Evolutionary conservation across 2,797 vertebrate species (phyloP).

Genomic region (Bryconaethiops microstoma): DNA sequence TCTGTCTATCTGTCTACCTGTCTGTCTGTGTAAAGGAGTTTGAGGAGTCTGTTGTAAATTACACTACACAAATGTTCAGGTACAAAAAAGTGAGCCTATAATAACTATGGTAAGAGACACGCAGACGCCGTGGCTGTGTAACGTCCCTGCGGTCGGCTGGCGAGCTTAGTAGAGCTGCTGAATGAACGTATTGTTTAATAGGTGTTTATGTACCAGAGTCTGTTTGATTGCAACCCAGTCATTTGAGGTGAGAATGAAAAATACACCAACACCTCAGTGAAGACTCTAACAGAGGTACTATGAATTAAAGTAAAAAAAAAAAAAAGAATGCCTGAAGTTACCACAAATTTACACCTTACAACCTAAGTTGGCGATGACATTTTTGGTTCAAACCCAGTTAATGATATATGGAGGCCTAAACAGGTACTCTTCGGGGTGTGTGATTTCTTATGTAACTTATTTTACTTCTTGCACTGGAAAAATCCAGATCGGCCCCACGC

Average conservation of each 20-base stretch:
- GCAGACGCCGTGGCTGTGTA: neutral
- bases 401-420: neutral
- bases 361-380: neutral
- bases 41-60: neutral
- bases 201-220: neutral
- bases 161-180: neutral
- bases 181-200: neutral
- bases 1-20: no score
- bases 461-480: conserved; percentile 2
- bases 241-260: neutral
- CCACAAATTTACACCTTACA: neutral
- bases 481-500: neutral
- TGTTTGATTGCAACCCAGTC: neutral
- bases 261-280: neutral
- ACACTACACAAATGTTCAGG: neutral
- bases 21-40: neutral
- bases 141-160: neutral
- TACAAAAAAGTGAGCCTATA: neutral
- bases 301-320: neutral
- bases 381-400: neutral
- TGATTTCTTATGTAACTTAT: neutral
- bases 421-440: neutral
- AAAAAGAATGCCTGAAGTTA: no score
- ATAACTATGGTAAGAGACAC: neutral
- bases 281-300: neutral